A percentile compares a stretch with the other conserved stretches of the same genome.
phyloP scores from a whole-genome alignment of 2,888 invertebrate genomes.

The Ornithoptera alexandrae region DNA sequence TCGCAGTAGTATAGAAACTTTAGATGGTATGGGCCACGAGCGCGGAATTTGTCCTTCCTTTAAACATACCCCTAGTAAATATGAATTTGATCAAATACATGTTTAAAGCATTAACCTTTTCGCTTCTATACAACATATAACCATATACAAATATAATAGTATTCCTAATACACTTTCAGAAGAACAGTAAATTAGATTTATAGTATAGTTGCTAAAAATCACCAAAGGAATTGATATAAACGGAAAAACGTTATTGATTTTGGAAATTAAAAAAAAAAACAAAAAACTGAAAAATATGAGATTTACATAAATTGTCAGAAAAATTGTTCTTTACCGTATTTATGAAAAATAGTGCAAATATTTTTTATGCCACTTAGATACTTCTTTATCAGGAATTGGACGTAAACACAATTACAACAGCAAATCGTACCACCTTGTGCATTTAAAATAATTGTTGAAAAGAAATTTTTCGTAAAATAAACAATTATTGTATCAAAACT shows the following conservation, averaged over 20 bases:
- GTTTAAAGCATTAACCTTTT: constrained; percentile 63
- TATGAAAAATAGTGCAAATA: not conserved
- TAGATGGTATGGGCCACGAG: constrained; percentile 58
- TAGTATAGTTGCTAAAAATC: not conserved
- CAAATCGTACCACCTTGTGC: not conserved
- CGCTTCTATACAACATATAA: not conserved
- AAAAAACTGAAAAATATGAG: not conserved
- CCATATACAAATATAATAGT: not conserved
- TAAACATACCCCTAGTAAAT: constrained; percentile 50
- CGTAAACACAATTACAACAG: not conserved
- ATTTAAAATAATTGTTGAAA: not conserved
- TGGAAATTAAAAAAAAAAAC: too few relatives aligned
- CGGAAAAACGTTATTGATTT: too few relatives aligned
- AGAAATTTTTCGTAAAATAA: not conserved
- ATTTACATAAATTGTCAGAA: not conserved
- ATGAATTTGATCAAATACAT: constrained; percentile 79
- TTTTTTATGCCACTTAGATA: not conserved
- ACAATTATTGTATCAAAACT: not conserved
- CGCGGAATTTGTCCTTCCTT: constrained; percentile 61
- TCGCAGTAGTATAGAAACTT: constrained; percentile 70
- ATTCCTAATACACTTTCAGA: not conserved
- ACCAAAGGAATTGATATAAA: constrained; percentile 20
- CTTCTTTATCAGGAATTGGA: not conserved
- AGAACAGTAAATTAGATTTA: not conserved
- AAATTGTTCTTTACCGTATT: not conserved